Evolutionary conservation across 2,797 vertebrate genomes (phyloP), one percentile per base, ranked within the genome.

Genomic region (Manis crassicaudata): DNA sequence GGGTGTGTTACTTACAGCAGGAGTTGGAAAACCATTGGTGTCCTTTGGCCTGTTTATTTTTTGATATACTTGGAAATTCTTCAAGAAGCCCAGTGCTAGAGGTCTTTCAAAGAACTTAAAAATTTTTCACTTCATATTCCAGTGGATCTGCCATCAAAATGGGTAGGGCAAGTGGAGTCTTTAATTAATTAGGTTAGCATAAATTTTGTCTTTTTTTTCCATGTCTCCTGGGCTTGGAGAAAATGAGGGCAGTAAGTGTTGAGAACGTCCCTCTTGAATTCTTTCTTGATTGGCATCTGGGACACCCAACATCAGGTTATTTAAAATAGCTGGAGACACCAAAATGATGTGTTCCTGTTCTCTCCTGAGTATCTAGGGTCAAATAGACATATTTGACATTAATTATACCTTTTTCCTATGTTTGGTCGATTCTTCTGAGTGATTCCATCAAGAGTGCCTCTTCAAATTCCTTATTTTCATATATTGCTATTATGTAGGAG

Each of bases 61-160:
- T 94, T 95, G 67, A 85, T 96, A 85, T 88, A 75, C 82, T 79
- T 87, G 62, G 54, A 86, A 86, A 73, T 77, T 92, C 54, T 88
- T 96, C 43, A 79, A 88, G 62, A 75, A 70, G 8, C 63, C 92
- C 54, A 85, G 29, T n/a, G 56, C 72, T 35, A 70, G 46, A 52
- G 37, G 43, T 76, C 79, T 96, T 91, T 68, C 37, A 89, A 29
- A 94, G 50, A 94, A 88, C 86, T 85, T 85, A 58, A 43, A 23
- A 18, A 16, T 17, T 73, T 58, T 94, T 76, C 10, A 29, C 46
- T 86, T 85, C 79, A 14, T 10, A 3, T 93, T 79, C 68, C 37
- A 79, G 1, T 58, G 60, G 60, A 83, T 88, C 63, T 86, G 13
- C 85, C 94, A 88, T 89, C 67, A 46, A 77, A 82, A 35, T 73